Evolutionary conservation across 2,113 vertebrate genomes (phyloP).

Genomic region (Spea multiplicata): DNA sequence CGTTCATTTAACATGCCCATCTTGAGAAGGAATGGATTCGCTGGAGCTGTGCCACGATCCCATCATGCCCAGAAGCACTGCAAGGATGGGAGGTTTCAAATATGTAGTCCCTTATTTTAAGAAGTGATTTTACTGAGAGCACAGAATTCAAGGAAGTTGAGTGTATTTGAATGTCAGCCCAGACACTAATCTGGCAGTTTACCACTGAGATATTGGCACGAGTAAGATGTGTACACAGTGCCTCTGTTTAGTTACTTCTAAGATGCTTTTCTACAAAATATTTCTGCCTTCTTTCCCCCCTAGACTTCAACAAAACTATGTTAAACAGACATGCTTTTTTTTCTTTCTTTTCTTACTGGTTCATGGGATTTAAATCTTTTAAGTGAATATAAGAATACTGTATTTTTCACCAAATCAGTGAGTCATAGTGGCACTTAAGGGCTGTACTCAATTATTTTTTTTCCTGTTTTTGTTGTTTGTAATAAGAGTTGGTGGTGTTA

Average conservation of each 20-base stretch:
- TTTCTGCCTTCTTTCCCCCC: conserved; percentile 57
- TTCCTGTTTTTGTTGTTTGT: too few relatives aligned
- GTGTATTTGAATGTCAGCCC: conserved; percentile 66
- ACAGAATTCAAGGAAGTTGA: conserved; percentile 58
- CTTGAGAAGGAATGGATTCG: conserved; percentile 28
- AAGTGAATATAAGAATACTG: too few relatives aligned
- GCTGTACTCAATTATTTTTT: too few relatives aligned
- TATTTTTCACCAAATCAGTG: too few relatives aligned
- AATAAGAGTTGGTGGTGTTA: too few relatives aligned
- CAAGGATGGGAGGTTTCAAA: conserved; percentile 25
- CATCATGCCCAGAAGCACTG: conserved; percentile 14
- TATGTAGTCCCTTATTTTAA: conserved; percentile 47
- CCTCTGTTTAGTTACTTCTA: conserved; percentile 66
- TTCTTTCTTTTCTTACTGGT: too few relatives aligned
- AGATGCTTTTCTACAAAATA: conserved; percentile 66
- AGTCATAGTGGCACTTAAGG: too few relatives aligned
- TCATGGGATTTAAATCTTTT: too few relatives aligned
- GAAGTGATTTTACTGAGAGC: conserved; percentile 59
- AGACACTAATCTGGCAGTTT: too few relatives aligned
- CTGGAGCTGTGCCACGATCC: conserved; percentile 19
- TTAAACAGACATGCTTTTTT: conserved; percentile 51
- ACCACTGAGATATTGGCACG: too few relatives aligned
- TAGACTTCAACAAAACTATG: conserved; percentile 55
- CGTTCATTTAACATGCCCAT: conserved; percentile 21
- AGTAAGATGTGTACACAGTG: too few relatives aligned